Evolutionary conservation across 2,797 vertebrate species (phyloP), one percentile per base, ranked within the genome.

Genomic region (Bufotes viridis): DNA sequence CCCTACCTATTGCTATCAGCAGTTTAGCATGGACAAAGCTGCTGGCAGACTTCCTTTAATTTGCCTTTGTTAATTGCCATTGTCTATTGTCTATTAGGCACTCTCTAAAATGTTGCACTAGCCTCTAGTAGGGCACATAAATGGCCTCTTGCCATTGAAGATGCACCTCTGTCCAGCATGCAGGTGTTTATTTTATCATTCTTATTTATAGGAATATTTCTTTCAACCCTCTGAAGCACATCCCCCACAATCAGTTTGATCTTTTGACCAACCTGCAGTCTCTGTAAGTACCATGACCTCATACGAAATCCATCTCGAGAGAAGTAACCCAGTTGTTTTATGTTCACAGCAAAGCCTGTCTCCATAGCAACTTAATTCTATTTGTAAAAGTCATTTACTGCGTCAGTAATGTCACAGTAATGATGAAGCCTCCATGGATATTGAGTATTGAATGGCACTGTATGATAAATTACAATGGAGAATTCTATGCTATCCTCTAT

Each of bases 141-240:
- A 24, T 26, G 1, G n/a, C 3, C 65, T 26, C 9, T 67, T 13
- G n/a, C 18, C 11, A 26, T 24, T 2, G 61, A 26, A 24, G 14
- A 24, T 67, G 22, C 12, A 26, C 65, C 9, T 67, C 12, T 26
- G 2, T 13, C 2, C 65, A 57, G 22, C 24, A 26, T 13, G 78
- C 58, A 3, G 81, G 22, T 42, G 18, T 69, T 60, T 55, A 75
- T 12, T 61, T 53, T 79, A 63, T 26, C 81, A 29, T 67, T 58
- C 18, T 81, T 3, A 18, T 76, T 87, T 70, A 60, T n/a, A 96
- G 95, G 88, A 96, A 95, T 83, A 92, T 95, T 89, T 95, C 94
- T n/a, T 92, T 93, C 90, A 96, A 95, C 67, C 94, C 95, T 18
- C 72, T 95, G 84, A 87, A 42, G 9, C 89, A 90, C 51, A 89